Percentiles rank a stretch among this genome's conserved stretches.
phyloP scores from a whole-genome alignment of 2,113 vertebrate genomes.

The Ibidorhyncha struthersii region DNA sequence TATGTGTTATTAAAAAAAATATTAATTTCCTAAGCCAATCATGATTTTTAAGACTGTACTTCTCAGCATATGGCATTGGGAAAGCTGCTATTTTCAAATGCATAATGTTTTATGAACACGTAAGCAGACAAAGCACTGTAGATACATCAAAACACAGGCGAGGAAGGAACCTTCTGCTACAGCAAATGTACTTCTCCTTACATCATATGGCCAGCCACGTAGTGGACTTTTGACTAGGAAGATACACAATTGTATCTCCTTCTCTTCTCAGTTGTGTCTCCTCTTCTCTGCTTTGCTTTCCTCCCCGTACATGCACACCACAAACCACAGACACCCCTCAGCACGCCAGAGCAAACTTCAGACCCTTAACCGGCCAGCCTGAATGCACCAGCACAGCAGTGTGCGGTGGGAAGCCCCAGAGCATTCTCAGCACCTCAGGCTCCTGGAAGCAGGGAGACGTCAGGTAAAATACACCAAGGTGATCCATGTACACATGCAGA shows the following conservation, averaged over 20 bases:
- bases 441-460: neutral
- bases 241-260: neutral
- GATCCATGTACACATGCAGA: neutral
- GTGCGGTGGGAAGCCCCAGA: neutral
- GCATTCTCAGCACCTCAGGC: neutral
- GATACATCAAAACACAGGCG: slow-evolving; percentile 47
- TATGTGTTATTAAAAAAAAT: slow-evolving; percentile 40
- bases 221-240: neutral
- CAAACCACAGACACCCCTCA: neutral
- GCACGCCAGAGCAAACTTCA: neutral
- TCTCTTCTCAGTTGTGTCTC: neutral
- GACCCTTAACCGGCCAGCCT: neutral
- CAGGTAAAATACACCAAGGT: neutral
- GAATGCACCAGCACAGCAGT: rapidly evolving
- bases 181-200: slow-evolving; percentile 14
- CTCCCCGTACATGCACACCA: neutral
- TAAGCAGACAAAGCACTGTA: slow-evolving; percentile 52
- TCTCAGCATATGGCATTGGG: slow-evolving; percentile 58
- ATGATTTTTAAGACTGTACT: slow-evolving; percentile 45
- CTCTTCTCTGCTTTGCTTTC: neutral
- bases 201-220: neutral
- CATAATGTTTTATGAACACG: slow-evolving; percentile 59
- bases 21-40: slow-evolving; percentile 43
- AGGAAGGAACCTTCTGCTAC: slow-evolving; percentile 50
- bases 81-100: slow-evolving; percentile 67